phyloP scores from a whole-genome alignment of 2,888 invertebrate genomes.

The Chrysolina haemoptera region DNA sequence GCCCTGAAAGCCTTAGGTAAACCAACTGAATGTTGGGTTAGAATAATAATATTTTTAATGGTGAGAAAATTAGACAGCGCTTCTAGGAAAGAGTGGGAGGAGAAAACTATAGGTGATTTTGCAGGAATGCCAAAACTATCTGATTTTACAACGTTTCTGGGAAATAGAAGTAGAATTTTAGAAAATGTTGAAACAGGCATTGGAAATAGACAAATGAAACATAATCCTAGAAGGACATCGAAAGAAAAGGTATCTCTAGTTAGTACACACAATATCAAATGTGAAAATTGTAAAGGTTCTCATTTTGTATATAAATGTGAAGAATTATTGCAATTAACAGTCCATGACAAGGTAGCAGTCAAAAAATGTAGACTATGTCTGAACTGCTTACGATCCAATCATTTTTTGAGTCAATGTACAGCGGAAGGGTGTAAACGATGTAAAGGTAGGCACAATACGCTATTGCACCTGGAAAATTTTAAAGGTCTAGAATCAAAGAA shows the following conservation, averaged over 20 bases:
- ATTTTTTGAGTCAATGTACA: conserved; percentile 15
- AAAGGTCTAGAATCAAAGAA: not conserved
- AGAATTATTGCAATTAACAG: conserved; percentile 21
- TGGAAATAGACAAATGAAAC: conserved; percentile 3
- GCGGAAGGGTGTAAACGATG: conserved; percentile 11
- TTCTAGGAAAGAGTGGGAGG: conserved; percentile 41
- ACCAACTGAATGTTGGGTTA: conserved; percentile 41
- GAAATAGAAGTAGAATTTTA: conserved; percentile 37
- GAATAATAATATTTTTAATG: conserved; percentile 40
- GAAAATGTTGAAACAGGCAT: conserved; percentile 25
- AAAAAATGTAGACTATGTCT: conserved; percentile 37
- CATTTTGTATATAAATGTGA: conserved; percentile 35
- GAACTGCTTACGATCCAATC: conserved; percentile 29
- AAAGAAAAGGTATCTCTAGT: conserved; percentile 15
- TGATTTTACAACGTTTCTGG: conserved; percentile 37
- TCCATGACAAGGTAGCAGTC: conserved; percentile 1
- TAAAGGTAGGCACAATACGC: conserved; percentile 3
- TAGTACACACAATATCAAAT: conserved; percentile 15
- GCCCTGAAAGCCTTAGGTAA: conserved; percentile 41
- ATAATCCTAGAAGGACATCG: not conserved
- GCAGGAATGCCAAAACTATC: conserved; percentile 27
- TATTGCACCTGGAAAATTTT: not conserved
- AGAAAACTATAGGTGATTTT: conserved; percentile 25
- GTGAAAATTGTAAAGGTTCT: conserved; percentile 26
- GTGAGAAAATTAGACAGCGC: conserved; percentile 40